Percentiles rank a stretch among this genome's conserved stretches.
Conservation (phyloP, 2,113 vertebrate genomes). For the Glaucidium brasilianum region DNA sequence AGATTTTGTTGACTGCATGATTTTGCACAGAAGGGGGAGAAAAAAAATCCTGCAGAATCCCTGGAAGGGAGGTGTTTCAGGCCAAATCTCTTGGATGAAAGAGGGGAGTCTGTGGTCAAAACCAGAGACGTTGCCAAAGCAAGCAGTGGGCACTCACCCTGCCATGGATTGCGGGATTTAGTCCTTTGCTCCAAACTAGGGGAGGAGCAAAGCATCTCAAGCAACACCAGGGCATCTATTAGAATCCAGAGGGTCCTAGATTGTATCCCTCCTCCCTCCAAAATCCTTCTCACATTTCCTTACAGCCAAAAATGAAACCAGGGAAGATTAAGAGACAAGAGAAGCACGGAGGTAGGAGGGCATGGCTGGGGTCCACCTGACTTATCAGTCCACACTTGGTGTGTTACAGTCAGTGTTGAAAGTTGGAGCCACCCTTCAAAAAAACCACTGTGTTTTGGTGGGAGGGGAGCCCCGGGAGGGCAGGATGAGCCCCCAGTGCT, state of each 20-base stretch:
- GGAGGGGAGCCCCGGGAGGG: accelerated
- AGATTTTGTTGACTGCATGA: constrained; percentile 38
- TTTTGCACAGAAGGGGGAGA: background rate
- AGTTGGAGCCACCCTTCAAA: background rate
- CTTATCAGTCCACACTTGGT: accelerated
- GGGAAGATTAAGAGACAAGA: background rate
- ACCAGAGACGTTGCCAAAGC: background rate
- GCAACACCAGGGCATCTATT: background rate
- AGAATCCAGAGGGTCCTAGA: background rate
- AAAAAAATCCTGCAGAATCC: background rate
- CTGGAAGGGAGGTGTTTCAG: background rate
- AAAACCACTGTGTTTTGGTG: background rate
- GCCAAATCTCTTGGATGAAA: background rate
- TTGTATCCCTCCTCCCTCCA: background rate
- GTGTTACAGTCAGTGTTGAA: accelerated
- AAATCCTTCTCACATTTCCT: background rate
- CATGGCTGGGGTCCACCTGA: background rate
- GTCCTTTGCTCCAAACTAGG: accelerated
- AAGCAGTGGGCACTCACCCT: accelerated
- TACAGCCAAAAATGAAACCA: background rate
- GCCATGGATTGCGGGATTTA: background rate
- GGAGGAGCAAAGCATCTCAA: accelerated
- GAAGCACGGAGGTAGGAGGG: accelerated
- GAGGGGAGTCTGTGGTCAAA: background rate
- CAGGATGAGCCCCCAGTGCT: background rate